Conservation (phyloP, 2,113 vertebrate species). For the Leptosomus discolor region DNA sequence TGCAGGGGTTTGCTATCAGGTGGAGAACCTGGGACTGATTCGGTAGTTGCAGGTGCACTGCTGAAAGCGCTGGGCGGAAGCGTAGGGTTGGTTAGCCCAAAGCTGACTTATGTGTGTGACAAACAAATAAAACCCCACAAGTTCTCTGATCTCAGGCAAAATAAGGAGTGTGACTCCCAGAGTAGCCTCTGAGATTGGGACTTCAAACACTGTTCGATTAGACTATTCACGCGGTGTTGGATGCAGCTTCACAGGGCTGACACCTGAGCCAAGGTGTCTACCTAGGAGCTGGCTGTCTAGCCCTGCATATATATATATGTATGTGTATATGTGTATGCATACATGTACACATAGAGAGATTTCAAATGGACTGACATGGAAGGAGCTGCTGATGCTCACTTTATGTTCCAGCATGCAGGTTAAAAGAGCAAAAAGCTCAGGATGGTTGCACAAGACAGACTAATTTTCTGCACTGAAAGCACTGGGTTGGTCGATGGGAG, state of each 20-base stretch:
- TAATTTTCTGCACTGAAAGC: background rate
- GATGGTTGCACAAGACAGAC: background rate
- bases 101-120: background rate
- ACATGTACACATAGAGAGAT: background rate
- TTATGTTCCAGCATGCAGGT: background rate
- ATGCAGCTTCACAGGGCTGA: background rate
- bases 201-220: background rate
- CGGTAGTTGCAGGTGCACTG: background rate
- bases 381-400: background rate
- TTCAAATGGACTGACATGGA: background rate
- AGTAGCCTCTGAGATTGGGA: background rate
- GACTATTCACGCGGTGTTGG: rapidly evolving
- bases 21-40: background rate
- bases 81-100: background rate
- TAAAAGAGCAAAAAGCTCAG: background rate
- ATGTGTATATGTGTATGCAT: background rate
- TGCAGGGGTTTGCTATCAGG: background rate
- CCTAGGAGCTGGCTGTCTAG: background rate
- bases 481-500: background rate
- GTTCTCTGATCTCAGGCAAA: background rate
- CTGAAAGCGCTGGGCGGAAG: background rate
- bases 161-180: background rate
- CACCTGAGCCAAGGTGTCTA: background rate
- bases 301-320: rapidly evolving
- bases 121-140: background rate